These are phyloP conservation scores for Cichlasoma orientale DNA, from an alignment of 2,797 vertebrate species.

Conservation along the genomic window DNA sequence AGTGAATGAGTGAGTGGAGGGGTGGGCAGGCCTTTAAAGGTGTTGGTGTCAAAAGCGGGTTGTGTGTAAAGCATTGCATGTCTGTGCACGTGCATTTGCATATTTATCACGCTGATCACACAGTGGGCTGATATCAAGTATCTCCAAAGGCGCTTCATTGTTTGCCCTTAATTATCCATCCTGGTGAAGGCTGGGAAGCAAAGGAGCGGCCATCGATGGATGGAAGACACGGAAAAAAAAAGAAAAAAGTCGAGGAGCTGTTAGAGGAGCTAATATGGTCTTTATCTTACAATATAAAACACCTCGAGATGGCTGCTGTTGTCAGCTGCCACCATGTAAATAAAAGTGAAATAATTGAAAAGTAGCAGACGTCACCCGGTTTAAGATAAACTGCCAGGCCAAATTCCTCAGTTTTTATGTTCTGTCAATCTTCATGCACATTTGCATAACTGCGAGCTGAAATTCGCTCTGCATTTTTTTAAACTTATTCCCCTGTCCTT, in stretches of 20 bases:
- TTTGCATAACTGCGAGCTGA: slow-evolving; percentile 3
- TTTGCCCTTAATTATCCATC: slow-evolving; percentile 75
- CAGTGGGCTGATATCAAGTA: slow-evolving; percentile 74
- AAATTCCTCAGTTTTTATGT: slow-evolving; percentile 12
- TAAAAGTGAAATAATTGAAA: not conserved
- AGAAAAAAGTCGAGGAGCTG: not conserved
- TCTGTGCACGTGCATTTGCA: slow-evolving; percentile 49
- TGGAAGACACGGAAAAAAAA: slow-evolving; percentile 6
- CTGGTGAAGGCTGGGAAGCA: slow-evolving; percentile 59
- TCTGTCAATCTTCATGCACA: not conserved
- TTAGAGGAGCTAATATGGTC: not conserved
- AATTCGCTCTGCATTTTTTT: not conserved
- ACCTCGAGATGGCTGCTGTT: not conserved
- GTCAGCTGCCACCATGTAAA: not conserved
- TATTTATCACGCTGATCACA: slow-evolving; percentile 51
- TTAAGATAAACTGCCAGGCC: slow-evolving; percentile 52
- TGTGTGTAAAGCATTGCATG: slow-evolving; percentile 64
- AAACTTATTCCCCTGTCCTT: not conserved
- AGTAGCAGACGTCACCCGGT: slow-evolving; percentile 37
- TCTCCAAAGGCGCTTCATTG: slow-evolving; percentile 79
- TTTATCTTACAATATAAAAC: not conserved
- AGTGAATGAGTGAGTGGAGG: slow-evolving; percentile 67
- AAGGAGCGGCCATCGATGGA: not conserved
- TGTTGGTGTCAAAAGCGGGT: slow-evolving; percentile 71
- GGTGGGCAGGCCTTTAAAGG: slow-evolving; percentile 44